Evolutionary conservation across 1,140 invertebrate genomes (phyloP).

Genomic region (Drosophila athabasca): DNA sequence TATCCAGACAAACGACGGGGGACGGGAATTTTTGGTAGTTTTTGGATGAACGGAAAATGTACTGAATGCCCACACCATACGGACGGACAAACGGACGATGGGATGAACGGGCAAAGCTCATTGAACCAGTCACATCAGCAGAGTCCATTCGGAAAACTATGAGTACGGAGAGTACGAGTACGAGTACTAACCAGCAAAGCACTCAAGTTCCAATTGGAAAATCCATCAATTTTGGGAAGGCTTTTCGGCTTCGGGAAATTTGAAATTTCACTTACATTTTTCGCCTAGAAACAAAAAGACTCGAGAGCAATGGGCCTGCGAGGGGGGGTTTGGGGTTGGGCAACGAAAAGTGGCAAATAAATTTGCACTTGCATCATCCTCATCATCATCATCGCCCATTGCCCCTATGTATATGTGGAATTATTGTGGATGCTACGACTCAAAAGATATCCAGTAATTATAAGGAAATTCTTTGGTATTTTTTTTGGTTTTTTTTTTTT

Average conservation of each 20-base stretch:
- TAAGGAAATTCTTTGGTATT: too few species aligned
- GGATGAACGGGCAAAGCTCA: constrained; percentile 16
- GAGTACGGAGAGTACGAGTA: too few species aligned
- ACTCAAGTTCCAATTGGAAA: constrained; percentile 51
- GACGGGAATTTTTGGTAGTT: constrained; percentile 25
- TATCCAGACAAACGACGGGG: too few species aligned
- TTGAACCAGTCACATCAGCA: constrained; percentile 18
- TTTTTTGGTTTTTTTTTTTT: too few species aligned
- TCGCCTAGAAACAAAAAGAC: too few species aligned
- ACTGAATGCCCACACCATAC: constrained; percentile 1
- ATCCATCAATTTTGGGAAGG: constrained; percentile 51
- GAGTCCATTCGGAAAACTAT: background rate
- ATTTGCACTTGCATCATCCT: constrained; percentile 79
- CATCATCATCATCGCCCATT: constrained; percentile 14
- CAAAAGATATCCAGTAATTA: too few species aligned
- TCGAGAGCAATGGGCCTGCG: background rate
- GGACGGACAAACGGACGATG: background rate
- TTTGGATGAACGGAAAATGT: constrained; percentile 2
- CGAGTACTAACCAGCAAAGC: constrained; percentile 43
- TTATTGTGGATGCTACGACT: too few species aligned
- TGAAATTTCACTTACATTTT: constrained; percentile 54
- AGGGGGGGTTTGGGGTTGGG: constrained; percentile 6
- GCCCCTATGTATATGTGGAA: too few species aligned
- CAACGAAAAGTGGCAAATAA: constrained; percentile 76
- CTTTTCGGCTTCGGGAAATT: constrained; percentile 44